Percentiles rank a stretch among this genome's conserved stretches.
These are phyloP conservation scores for Dichetophora obliterata DNA, from an alignment of 2,888 invertebrate genomes.

Conservation along the genomic window DNA sequence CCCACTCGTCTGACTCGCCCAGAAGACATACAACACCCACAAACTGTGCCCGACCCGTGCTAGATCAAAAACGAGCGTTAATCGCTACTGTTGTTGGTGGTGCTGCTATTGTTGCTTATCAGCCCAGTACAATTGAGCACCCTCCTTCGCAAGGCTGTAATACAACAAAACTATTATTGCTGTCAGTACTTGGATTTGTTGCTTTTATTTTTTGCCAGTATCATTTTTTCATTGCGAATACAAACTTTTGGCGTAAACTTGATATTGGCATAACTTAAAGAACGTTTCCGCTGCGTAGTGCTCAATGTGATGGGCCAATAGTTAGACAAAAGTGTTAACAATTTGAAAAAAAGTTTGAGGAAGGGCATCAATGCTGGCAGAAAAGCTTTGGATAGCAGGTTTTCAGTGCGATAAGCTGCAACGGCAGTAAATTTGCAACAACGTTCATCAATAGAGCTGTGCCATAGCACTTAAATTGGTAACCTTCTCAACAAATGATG, in stretches of 20 bases:
- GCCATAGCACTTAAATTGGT: neutral
- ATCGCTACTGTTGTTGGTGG: neutral
- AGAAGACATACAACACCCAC: neutral
- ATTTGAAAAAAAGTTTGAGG: neutral
- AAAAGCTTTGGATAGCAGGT: neutral
- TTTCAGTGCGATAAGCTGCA: neutral
- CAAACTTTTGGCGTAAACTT: neutral
- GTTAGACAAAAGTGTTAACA: neutral
- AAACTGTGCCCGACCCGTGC: neutral
- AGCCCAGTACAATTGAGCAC: neutral
- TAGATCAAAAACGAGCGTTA: neutral
- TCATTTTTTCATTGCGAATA: conserved; percentile 1
- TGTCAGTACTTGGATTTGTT: neutral
- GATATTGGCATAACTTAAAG: conserved; percentile 8
- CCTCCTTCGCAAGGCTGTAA: conserved; percentile 21
- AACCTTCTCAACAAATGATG: neutral
- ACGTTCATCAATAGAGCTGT: too few relatives aligned
- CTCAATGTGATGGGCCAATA: neutral
- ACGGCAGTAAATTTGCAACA: too few relatives aligned
- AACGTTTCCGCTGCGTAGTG: neutral
- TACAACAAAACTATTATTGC: neutral
- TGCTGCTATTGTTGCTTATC: conserved; percentile 8
- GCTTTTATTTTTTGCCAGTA: conserved; percentile 3
- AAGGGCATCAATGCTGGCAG: neutral
- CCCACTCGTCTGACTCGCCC: neutral